Base-by-base conservation (phyloP, 1,140 invertebrate genomes). In the Diachasmimorpha longicaudata region DNA sequence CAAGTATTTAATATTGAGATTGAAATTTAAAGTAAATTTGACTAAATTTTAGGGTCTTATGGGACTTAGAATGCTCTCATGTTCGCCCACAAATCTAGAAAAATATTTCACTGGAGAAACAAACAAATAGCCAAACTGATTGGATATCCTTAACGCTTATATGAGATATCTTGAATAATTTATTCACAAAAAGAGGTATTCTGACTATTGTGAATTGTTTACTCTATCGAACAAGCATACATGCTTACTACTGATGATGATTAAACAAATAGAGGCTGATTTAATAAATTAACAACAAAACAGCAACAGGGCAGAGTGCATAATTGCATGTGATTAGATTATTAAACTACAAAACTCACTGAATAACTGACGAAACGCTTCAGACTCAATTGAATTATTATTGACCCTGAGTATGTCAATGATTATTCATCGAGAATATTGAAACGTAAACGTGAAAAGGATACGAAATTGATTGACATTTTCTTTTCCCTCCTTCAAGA, bases 401-500 rank as follows among this genome's bases (percentile, higher is more conserved):
- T 63, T 63, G 58, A 25, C 14, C 16, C 39, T 42, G 39, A 13
- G 39, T 42, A 11, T 9, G 13, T 42, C 13, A 42, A 42, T 42
- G 13, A 52, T 52, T 6, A 63, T 25, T 63, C 19, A 63, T 25
- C 21, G 58, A 63, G 58, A 63, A 14, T 55, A 31, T 69, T 82
- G 84, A 72, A 81, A 82, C 75, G 78, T 55, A 78, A 84, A 81
- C 79, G 80, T 82, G 79, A 84, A 82, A 80, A 81, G 66, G 78
- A 86, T 85, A 85, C 81, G 71, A 81, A 83, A 86, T 91, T 91
- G 87, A 89, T 90, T 89, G 90, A 88, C 86, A 92, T 93, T 93
- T 92, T 93, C 93, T 93, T 94, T 93, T 92, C 92, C 92, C 91
- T 89, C 89, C 91, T 94, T 93, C 93, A 96, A 97, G 96, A 97